Evolutionary conservation across 2,888 invertebrate species (phyloP).

Genomic region (Autographa gamma): DNA sequence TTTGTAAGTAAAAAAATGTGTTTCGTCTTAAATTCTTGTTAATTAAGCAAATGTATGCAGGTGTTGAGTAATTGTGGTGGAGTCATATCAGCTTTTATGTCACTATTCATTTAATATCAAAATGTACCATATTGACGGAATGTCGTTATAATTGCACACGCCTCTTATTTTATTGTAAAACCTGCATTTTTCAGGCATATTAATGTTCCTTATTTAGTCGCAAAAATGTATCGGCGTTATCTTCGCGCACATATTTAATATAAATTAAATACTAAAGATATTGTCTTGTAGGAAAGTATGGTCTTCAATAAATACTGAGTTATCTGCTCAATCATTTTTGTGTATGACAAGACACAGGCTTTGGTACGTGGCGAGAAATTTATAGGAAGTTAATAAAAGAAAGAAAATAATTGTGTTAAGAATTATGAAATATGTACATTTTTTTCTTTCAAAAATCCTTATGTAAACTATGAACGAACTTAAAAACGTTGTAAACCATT

Average conservation of each 20-base stretch:
- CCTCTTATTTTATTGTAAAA: slow-evolving; percentile 44
- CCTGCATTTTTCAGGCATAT: slow-evolving; percentile 13
- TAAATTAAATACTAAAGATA: neutral
- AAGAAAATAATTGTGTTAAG: too few species aligned
- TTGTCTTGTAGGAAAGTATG: slow-evolving; percentile 22
- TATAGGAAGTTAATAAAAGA: too few species aligned
- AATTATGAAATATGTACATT: too few species aligned
- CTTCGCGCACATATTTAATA: neutral
- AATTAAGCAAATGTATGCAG: slow-evolving; percentile 18
- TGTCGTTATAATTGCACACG: slow-evolving; percentile 58
- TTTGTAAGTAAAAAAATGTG: neutral
- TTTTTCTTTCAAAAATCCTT: too few species aligned
- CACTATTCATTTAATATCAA: slow-evolving; percentile 37
- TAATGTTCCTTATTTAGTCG: neutral
- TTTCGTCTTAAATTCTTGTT: slow-evolving; percentile 7
- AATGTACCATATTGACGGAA: slow-evolving; percentile 48
- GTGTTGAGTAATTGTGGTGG: slow-evolving; percentile 39
- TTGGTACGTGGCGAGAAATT: neutral
- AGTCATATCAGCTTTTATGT: slow-evolving; percentile 25
- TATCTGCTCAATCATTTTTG: neutral
- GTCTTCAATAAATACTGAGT: neutral
- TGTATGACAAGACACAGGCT: neutral
- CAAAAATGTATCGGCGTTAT: slow-evolving; percentile 4
- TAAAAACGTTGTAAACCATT: too few species aligned
- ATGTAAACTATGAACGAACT: too few species aligned